These are phyloP conservation scores for Epiblema foenella DNA, from an alignment of 2,888 invertebrate genomes.

Conservation along the genomic window DNA sequence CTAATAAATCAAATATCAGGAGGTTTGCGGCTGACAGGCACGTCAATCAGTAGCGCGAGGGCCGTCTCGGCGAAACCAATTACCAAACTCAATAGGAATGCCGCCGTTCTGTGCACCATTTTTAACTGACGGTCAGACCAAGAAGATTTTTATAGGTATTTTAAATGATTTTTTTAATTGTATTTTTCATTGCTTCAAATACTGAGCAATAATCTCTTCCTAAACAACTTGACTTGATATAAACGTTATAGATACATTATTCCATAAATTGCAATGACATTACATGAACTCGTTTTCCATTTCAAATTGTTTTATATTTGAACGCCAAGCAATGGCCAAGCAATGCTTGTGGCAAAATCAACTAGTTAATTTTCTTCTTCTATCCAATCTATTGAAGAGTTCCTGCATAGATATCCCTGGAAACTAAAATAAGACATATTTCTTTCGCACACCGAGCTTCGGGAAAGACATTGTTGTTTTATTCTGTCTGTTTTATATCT, in stretches of 20 bases:
- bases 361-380: not conserved
- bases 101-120: slow-evolving; percentile 25
- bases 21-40: slow-evolving; percentile 56
- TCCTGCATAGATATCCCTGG: slow-evolving; percentile 12
- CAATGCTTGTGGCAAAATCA: no score
- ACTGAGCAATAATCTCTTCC: no score
- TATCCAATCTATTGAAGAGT: not conserved
- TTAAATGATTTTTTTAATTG: no score
- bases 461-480: slow-evolving; percentile 23
- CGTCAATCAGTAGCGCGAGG: slow-evolving; percentile 60
- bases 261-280: not conserved
- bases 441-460: slow-evolving; percentile 10
- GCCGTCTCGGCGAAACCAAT: slow-evolving; percentile 59
- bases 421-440: slow-evolving; percentile 22
- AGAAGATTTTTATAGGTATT: not conserved
- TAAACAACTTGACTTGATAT: not conserved
- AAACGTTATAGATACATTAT: no score
- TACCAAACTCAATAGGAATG: slow-evolving; percentile 55
- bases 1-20: slow-evolving; percentile 52
- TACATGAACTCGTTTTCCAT: not conserved
- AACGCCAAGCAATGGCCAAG: slow-evolving; percentile 2
- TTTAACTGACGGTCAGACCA: slow-evolving; percentile 21
- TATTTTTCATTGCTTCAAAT: no score
- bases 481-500: slow-evolving; percentile 9
- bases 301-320: slow-evolving; percentile 22